phyloP scores from a whole-genome alignment of 2,113 vertebrate species.

The Lontra canadensis region DNA sequence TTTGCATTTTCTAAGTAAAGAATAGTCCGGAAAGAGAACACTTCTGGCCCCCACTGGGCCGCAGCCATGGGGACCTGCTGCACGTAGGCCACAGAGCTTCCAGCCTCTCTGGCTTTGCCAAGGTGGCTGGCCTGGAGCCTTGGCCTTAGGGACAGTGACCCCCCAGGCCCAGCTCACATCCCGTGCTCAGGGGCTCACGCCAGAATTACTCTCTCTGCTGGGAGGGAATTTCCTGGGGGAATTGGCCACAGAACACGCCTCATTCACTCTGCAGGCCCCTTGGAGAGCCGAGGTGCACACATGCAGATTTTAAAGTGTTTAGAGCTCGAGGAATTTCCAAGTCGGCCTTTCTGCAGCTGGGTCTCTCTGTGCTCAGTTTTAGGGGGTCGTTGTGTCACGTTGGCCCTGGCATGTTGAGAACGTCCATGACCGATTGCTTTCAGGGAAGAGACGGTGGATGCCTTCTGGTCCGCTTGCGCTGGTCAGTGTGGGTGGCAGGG shows the following conservation, averaged over 20 bases:
- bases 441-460: no score
- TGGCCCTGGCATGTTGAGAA: not conserved
- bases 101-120: no score
- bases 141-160: not conserved
- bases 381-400: fast-evolving
- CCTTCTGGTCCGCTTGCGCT: not conserved
- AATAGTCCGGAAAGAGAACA: not conserved
- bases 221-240: not conserved
- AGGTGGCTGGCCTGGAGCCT: not conserved
- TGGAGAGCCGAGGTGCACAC: not conserved
- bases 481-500: not conserved
- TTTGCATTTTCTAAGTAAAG: not conserved
- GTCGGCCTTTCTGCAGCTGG: not conserved
- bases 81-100: not conserved
- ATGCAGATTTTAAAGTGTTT: not conserved
- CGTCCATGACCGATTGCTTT: not conserved
- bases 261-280: not conserved
- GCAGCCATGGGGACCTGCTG: not conserved
- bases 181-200: not conserved
- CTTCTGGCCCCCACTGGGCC: not conserved
- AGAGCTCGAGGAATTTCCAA: not conserved
- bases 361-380: not conserved
- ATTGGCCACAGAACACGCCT: not conserved
- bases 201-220: not conserved
- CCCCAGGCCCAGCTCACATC: fast-evolving